Conservation (phyloP, 2,113 vertebrate species). For the Heterotis niloticus region DNA sequence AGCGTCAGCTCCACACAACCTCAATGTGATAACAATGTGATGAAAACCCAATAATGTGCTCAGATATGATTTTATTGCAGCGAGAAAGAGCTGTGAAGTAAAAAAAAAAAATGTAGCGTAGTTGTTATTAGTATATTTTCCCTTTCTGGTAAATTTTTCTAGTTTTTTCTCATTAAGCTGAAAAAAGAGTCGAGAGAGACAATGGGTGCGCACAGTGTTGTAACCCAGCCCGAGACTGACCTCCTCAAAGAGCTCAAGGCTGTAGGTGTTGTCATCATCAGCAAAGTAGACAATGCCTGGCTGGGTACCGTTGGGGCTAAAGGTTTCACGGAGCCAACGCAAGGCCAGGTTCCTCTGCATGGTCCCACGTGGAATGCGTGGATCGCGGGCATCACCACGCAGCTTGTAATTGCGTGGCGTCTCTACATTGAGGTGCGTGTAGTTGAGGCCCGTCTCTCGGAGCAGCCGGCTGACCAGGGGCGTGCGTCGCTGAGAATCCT, state of each 20-base stretch:
- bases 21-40: no score
- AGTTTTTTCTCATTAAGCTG: no score
- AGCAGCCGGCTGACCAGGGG: constrained; percentile 82
- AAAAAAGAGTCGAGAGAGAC: no score
- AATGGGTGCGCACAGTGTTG: not conserved
- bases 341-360: constrained; percentile 97
- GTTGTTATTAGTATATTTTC: no score
- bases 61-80: no score
- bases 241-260: constrained; percentile 97
- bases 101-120: no score
- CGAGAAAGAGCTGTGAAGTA: no score
- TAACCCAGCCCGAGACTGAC: constrained; percentile 56
- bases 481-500: constrained; percentile 86
- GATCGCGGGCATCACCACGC: constrained; percentile 83
- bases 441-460: constrained; percentile 90
- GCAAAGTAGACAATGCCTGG: constrained; percentile 92
- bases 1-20: not conserved
- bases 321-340: constrained; percentile 92
- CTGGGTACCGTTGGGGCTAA: constrained; percentile 84
- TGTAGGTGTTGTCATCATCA: constrained; percentile 96
- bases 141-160: no score
- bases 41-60: no score
- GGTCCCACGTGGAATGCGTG: constrained; percentile 89
- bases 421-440: constrained; percentile 97
- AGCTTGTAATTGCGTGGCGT: constrained; percentile 95